phyloP scores from a whole-genome alignment of 2,797 vertebrate species.

The Clamator glandarius region DNA sequence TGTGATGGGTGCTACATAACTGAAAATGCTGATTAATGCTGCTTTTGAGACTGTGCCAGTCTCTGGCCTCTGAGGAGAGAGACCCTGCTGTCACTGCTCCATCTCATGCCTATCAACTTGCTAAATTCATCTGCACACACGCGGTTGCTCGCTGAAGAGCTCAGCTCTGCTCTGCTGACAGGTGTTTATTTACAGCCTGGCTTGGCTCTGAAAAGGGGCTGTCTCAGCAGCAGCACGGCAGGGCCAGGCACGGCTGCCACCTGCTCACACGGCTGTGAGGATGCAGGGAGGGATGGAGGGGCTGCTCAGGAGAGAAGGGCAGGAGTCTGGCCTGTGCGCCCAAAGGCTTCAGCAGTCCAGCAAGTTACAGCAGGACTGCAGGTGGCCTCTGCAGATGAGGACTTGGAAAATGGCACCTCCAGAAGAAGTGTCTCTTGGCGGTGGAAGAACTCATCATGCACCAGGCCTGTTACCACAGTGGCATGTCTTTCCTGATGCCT shows the following conservation, averaged over 20 bases:
- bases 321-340: not conserved
- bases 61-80: not conserved
- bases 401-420: not conserved
- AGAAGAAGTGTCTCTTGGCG: not conserved
- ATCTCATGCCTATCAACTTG: not conserved
- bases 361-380: not conserved
- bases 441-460: not conserved
- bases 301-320: not conserved
- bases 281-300: not conserved
- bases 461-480: rapidly evolving
- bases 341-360: not conserved
- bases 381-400: not conserved
- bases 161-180: not conserved
- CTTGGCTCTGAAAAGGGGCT: not conserved
- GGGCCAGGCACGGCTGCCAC: not conserved
- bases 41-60: not conserved
- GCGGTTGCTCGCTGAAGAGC: not conserved
- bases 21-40: conserved; percentile 38
- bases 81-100: not conserved
- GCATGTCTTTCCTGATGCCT: not conserved
- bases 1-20: not conserved
- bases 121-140: not conserved
- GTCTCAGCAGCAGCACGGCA: not conserved
- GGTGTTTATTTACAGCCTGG: conserved; percentile 7
- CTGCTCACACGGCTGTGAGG: not conserved